These are phyloP conservation scores for Latrodectus geometricus DNA, from an alignment of 1,140 invertebrate species.

Conservation along the genomic window DNA sequence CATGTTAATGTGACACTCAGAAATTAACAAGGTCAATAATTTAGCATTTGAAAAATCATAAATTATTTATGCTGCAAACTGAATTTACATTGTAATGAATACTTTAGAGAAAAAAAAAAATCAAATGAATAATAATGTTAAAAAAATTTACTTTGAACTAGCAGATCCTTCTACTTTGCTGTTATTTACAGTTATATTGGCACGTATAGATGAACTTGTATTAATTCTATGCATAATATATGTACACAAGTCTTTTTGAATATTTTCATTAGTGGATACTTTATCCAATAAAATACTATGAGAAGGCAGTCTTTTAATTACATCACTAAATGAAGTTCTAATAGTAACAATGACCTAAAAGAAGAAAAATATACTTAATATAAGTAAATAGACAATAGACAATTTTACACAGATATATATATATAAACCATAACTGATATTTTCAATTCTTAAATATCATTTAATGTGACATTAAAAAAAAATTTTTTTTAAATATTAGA, in stretches of 20 bases:
- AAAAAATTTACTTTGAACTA: conserved; percentile 43
- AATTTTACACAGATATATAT: too few species aligned
- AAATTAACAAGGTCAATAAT: too few species aligned
- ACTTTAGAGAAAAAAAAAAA: neutral
- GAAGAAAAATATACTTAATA: neutral
- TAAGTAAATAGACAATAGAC: neutral
- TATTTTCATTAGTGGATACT: conserved; percentile 41
- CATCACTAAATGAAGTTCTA: conserved; percentile 83
- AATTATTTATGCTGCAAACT: neutral
- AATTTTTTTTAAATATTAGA: too few species aligned
- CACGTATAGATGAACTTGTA: conserved; percentile 63
- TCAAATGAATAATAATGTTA: neutral
- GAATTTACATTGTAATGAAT: neutral
- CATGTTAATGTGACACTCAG: too few species aligned
- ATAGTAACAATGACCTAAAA: conserved; percentile 82
- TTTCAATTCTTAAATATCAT: neutral
- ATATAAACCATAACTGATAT: too few species aligned
- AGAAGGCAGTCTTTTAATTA: conserved; percentile 86
- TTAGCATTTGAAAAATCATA: too few species aligned
- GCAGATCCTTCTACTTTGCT: conserved; percentile 56
- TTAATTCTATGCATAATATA: conserved; percentile 69
- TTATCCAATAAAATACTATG: conserved; percentile 68
- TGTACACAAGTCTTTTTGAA: conserved; percentile 54
- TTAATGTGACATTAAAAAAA: neutral
- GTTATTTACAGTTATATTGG: conserved; percentile 64